Evolutionary conservation across 2,888 invertebrate genomes (phyloP), one percentile per base, ranked within the genome.

Genomic region (Urechis unicinctus): DNA sequence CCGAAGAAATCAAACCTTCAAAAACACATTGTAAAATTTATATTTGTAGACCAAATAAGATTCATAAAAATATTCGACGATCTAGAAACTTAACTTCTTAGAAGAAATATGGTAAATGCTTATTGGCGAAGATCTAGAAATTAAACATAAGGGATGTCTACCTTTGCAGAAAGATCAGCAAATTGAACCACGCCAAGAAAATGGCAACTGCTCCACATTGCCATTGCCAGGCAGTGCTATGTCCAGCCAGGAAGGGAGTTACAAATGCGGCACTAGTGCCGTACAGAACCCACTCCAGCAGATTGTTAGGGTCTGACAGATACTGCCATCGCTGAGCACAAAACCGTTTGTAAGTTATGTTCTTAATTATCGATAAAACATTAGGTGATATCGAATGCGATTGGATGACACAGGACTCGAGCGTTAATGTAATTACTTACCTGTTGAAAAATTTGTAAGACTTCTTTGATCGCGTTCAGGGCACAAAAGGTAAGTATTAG

Each of bases 111-210:
- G n/a, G n/a, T n/a, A n/a, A n/a, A n/a, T n/a, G n/a, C n/a, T n/a
- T n/a, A n/a, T n/a, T n/a, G n/a, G n/a, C n/a, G n/a, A n/a, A n/a
- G n/a, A n/a, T n/a, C n/a, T n/a, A n/a, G n/a, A n/a, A n/a, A n/a
- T n/a, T n/a, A n/a, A n/a, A n/a, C n/a, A n/a, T n/a, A n/a, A n/a
- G n/a, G n/a, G n/a, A n/a, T n/a, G n/a, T n/a, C 13, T 66, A 82
- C 83, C 91, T 83, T 77, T 91, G 91, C 13, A 92, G 81, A 58
- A 89, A 85, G 1, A 93, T 81, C 0, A 93, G 81, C 28, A 91
- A 80, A 70, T 89, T 88, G 73, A 92, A 89, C 92, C 92, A 93
- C 50, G 89, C 87, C 24, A 91, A 77, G 71, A 93, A 92, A 86
- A 91, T 87, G 0, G 90, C 88, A 24, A 91, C 80, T 0, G 91